A percentile compares a stretch with the other conserved stretches of the same genome.
Conservation (phyloP, 1,140 invertebrate genomes). For the Planococcus citri region DNA sequence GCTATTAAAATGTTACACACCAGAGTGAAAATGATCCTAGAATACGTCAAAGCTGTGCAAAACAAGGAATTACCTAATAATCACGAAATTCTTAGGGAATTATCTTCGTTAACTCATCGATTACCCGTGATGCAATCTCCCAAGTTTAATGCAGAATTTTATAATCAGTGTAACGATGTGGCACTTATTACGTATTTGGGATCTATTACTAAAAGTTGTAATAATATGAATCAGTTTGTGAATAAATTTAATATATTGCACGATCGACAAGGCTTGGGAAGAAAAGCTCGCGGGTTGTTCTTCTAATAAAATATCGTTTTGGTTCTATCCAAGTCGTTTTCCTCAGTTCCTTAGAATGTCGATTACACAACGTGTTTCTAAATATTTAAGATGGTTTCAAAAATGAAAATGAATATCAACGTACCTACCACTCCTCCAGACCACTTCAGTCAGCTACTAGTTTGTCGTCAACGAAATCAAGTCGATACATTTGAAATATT, state of each 20-base stretch:
- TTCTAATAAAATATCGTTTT: no score
- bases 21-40: slow-evolving; percentile 76
- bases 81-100: slow-evolving; percentile 83
- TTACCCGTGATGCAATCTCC: slow-evolving; percentile 80
- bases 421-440: no score
- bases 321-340: no score
- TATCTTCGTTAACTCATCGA: slow-evolving; percentile 79
- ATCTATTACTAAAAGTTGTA: slow-evolving; percentile 90
- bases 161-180: slow-evolving; percentile 96
- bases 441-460: no score
- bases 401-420: no score
- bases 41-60: slow-evolving; percentile 82
- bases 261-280: slow-evolving; percentile 79
- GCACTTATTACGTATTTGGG: slow-evolving; percentile 91
- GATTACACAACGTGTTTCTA: no score
- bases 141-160: slow-evolving; percentile 84
- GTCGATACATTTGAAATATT: no score
- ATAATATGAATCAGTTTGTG: slow-evolving; percentile 93
- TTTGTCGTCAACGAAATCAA: no score
- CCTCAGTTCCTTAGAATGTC: no score
- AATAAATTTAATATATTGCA: slow-evolving; percentile 93
- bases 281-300: slow-evolving; percentile 81
- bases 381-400: no score
- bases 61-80: slow-evolving; percentile 71
- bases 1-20: slow-evolving; percentile 96